Base-by-base conservation (phyloP, 1,140 invertebrate species). In the Drosophila santomea region DNA sequence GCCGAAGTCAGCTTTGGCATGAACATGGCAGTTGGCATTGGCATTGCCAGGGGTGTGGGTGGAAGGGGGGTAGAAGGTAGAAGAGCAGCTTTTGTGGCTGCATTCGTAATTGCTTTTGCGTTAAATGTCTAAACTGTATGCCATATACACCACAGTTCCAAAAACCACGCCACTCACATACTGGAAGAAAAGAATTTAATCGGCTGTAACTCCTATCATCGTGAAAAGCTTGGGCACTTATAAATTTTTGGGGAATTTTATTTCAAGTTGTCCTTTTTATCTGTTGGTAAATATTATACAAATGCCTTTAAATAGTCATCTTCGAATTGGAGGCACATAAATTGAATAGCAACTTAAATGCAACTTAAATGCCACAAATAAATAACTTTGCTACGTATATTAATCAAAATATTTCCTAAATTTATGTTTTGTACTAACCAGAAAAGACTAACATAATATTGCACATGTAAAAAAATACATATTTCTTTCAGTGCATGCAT, bases 101-200 rank as follows among this genome's bases (percentile, higher is more conserved):
- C 58, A 75, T 68, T 72, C 69, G 69, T 88, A 86, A 86, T 85
- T 85, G 82, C 58, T 82, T 71, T 57, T 78, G 63, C 57, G 64
- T 66, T 74, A 66, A 62, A 60, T 77, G 80, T 64, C 66, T 72
- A 72, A 84, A 77, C 66, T 61, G 58, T 43, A 38, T 69, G 32
- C 36, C 32, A 15, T 64, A 39, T 43, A 43, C 56, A 23, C 25
- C 28, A n/a, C 36, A 73, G 14, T 23, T 8, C 32, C 45, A 14
- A 35, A 71, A 55, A 39, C 38, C 60, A n/a, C 12, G 23, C 2
- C 44, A n/a, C 15, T 32, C 8, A 7, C 3, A 32, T 41, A 56
- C 28, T 12, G 59, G 2, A 10, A 43, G 2, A 25, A 43, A 15
- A 3, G 32, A 28, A 52, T 15, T 17, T 3, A 10, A 36, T 12